phyloP scores from a whole-genome alignment of 1,140 invertebrate genomes.

The Philopotamus ludificatus region DNA sequence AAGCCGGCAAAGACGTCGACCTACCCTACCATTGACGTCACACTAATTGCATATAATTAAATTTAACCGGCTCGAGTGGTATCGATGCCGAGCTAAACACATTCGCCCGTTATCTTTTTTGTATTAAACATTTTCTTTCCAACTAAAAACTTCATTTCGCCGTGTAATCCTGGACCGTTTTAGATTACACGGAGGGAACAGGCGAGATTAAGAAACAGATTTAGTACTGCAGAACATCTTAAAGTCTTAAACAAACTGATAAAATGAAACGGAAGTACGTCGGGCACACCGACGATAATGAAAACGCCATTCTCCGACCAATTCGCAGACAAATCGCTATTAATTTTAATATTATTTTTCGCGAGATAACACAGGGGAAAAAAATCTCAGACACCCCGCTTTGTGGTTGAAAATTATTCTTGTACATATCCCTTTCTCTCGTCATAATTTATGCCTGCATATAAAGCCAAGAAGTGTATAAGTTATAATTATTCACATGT shows the following conservation, averaged over 20 bases:
- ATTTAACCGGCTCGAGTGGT: too few species aligned
- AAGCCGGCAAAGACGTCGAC: too few species aligned
- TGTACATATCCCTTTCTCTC: not conserved
- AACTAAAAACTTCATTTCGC: not conserved
- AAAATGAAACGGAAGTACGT: constrained; percentile 9
- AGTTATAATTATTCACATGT: not conserved
- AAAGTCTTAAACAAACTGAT: constrained; percentile 25
- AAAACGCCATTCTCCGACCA: constrained; percentile 2
- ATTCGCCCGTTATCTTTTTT: not conserved
- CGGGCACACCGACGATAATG: constrained; percentile 2
- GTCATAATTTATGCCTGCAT: not conserved
- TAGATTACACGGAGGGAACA: constrained; percentile 18
- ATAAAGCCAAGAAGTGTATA: not conserved
- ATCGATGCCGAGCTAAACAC: too few species aligned
- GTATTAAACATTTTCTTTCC: not conserved
- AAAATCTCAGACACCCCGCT: too few species aligned
- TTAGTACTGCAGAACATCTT: constrained; percentile 21
- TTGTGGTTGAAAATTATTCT: too few species aligned
- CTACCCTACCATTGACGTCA: too few species aligned
- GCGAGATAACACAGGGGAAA: too few species aligned
- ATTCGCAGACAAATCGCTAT: too few species aligned
- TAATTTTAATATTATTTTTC: too few species aligned
- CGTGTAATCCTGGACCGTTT: constrained; percentile 12
- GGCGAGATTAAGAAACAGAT: constrained; percentile 22
- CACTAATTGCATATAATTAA: too few species aligned